Conservation (phyloP, 2,888 invertebrate species). For the Phlogophora meticulosa region DNA sequence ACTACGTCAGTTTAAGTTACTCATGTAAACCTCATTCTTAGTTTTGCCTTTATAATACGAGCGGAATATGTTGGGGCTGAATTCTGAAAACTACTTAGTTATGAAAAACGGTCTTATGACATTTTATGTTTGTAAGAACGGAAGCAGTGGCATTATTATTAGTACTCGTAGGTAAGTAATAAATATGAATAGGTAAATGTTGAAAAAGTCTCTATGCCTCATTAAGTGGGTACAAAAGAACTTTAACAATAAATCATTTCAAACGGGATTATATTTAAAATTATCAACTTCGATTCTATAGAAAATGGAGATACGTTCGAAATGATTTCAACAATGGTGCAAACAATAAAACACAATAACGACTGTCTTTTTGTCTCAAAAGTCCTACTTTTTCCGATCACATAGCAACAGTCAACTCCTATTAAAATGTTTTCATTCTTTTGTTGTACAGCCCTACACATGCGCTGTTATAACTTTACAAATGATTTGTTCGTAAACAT, state of each 20-base stretch:
- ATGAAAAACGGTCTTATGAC: slow-evolving; percentile 18
- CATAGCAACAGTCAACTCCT: slow-evolving; percentile 30
- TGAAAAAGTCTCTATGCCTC: not conserved
- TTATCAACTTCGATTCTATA: slow-evolving; percentile 7
- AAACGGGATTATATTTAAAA: not conserved
- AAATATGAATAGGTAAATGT: not conserved
- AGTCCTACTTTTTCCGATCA: slow-evolving; percentile 24
- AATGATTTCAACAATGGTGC: slow-evolving; percentile 12
- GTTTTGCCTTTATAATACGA: slow-evolving; percentile 50
- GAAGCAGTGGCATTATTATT: not conserved
- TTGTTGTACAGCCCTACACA: slow-evolving; percentile 35
- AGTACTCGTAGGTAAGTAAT: not conserved
- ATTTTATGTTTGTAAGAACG: slow-evolving; percentile 18
- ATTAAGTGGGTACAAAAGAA: not conserved
- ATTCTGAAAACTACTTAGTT: slow-evolving; percentile 31
- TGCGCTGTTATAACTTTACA: slow-evolving; percentile 26
- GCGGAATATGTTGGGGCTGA: slow-evolving; percentile 29
- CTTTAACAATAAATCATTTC: not conserved
- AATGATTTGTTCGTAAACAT: slow-evolving; percentile 49
- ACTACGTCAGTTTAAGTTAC: slow-evolving; percentile 57
- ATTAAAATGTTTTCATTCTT: slow-evolving; percentile 49
- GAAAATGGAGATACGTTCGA: slow-evolving; percentile 19
- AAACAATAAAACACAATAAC: slow-evolving; percentile 38
- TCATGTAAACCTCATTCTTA: slow-evolving; percentile 57
- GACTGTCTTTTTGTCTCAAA: slow-evolving; percentile 23